Base-by-base conservation (phyloP, 2,888 invertebrate genomes). In the Agrotis ipsilon region DNA sequence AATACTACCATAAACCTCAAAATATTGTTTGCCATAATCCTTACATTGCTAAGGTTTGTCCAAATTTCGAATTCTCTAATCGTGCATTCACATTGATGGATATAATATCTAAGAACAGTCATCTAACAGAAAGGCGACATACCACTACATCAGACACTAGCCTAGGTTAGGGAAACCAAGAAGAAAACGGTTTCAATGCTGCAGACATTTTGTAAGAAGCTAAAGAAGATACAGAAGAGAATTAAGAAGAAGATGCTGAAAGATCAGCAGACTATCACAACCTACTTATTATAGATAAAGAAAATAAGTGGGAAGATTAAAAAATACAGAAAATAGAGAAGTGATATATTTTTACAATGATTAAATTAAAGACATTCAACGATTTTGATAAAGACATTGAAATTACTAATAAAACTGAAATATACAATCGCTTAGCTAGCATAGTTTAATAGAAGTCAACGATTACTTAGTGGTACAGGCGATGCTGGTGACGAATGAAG, bases 1-100 rank as follows among this genome's bases (percentile, higher is more conserved):
- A 32, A 5, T n/a, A 6, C 27, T 32, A 6, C 27, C 27, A 32
- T 32, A 43, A 27, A 60, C 24, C 13, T 19, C 11, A 16, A 43
- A 46, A 6, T 32, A 32, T 7, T 14, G 14, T 54, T 18, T 14
- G 19, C 24, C 16, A 55, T 13, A 55, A 61, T 9, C 2, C 4
- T 13, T 0, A 1, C 1, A 13, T 69, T 54, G 75, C 73, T 73
- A 85, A 84, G 72, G 81, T 86, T 86, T 87, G 86, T 82, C 83
- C 72, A 86, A 84, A 74, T 24, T 60, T 75, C 83, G 67, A 75
- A 73, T 77, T 70, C 46, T 72, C 91, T 92, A 93, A 90, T 82
- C 76, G 95, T 94, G 95, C 94, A 86, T 88, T 89, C 91, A 95
- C 94, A 94, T 93, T 88, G 86, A 94, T 89, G 82, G 85, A 86